phyloP scores from a whole-genome alignment of 1,140 invertebrate species.

The Linepithema humile region DNA sequence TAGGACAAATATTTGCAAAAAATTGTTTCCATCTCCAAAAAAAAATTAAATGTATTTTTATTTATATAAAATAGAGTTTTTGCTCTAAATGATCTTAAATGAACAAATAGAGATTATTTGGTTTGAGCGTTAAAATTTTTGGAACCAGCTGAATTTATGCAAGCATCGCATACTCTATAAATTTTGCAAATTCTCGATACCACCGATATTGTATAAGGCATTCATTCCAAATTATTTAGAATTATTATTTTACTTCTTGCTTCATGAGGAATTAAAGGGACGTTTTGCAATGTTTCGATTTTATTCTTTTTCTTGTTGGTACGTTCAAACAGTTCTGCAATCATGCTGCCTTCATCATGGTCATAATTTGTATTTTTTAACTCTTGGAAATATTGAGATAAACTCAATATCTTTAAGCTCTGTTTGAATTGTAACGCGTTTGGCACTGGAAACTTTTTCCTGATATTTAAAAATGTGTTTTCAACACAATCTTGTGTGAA shows the following conservation, averaged over 20 bases:
- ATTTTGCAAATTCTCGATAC: not conserved
- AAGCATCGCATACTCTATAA: not conserved
- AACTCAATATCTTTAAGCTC: not conserved
- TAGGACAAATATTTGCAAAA: not conserved
- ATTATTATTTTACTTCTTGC: not conserved
- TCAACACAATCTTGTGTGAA: not conserved
- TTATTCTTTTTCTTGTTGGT: too few species aligned
- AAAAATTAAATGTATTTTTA: not conserved
- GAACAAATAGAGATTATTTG: not conserved
- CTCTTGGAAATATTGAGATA: not conserved
- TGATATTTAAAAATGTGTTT: not conserved
- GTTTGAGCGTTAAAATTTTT: not conserved
- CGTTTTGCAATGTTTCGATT: not conserved
- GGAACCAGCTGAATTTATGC: not conserved
- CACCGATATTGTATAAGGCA: not conserved
- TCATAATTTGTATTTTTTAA: not conserved
- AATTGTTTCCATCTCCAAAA: not conserved
- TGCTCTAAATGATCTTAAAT: not conserved
- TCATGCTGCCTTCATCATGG: not conserved
- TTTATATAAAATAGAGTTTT: constrained; percentile 1
- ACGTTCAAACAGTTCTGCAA: not conserved
- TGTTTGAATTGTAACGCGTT: not conserved
- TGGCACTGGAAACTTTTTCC: not conserved
- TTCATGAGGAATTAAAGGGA: not conserved
- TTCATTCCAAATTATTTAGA: not conserved